Evolutionary conservation across 2,888 invertebrate species (phyloP), one percentile per base, ranked within the genome.

Genomic region (Melipona bicolor): DNA sequence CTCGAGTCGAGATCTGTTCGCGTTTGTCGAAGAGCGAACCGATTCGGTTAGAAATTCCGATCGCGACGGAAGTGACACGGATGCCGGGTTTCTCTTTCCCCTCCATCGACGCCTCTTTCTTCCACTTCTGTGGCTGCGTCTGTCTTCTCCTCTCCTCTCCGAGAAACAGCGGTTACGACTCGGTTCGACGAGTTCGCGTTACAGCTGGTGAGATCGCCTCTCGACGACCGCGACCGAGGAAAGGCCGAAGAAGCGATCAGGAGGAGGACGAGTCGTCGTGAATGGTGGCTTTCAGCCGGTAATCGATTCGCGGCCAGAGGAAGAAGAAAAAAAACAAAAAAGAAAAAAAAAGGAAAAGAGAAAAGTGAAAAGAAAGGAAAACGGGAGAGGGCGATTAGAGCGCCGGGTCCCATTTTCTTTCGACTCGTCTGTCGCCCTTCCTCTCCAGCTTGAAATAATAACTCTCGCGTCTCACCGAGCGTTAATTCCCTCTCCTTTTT

Each of bases 141-240:
- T 11, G 1, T 1, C 6, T 24, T 3, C 17, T 24, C n/a, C n/a
- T 21, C 13, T 56, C 61, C 24, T 24, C 9, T 24, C 17, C 61
- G 54, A 69, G 49, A 71, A 36, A 87, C 86, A 81, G 75, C 56
- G 21, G 36, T 61, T 80, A 80, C 89, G 89, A 87, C 83, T 79
- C 89, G 89, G 82, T 86, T 77, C 89, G 89, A 76, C 87, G 89
- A 83, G 71, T 82, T 36, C n/a, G 76, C 86, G 89, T 90, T 78
- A 86, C 90, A 85, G 81, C 84, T 80, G 80, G 90, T 81, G 89
- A 36, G 36, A 79, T 81, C 90, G 69, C 81, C 77, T 82, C 86
- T 82, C 76, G 81, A 77, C 65, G 86, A 84, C 71, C 65, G 81
- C 79, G 75, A 77, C 21, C 36, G 43, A 3, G 17, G 49, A 59